Conservation (phyloP, 2,888 invertebrate genomes). For the Trissolcus japonicus region DNA sequence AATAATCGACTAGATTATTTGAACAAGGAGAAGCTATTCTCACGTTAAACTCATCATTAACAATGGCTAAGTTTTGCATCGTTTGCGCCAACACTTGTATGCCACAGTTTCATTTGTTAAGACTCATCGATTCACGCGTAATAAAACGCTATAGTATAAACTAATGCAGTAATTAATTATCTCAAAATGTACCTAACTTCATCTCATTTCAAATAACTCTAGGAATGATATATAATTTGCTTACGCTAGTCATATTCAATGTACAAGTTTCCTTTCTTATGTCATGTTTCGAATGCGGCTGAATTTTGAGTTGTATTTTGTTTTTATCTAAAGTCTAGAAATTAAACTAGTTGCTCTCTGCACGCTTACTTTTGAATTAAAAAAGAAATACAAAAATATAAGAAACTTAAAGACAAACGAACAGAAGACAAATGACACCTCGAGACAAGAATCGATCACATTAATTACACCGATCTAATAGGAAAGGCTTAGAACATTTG, state of each 20-base stretch:
- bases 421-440: neutral
- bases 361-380: neutral
- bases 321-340: too few species aligned
- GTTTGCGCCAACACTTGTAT: slow-evolving; percentile 1
- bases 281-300: slow-evolving; percentile 34
- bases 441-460: slow-evolving; percentile 4
- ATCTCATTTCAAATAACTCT: slow-evolving; percentile 24
- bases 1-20: slow-evolving; percentile 69
- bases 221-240: slow-evolving; percentile 28
- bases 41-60: slow-evolving; percentile 62
- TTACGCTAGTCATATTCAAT: slow-evolving; percentile 40
- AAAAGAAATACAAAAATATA: slow-evolving; percentile 28
- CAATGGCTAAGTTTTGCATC: slow-evolving; percentile 48
- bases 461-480: slow-evolving; percentile 8
- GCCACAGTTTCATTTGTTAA: slow-evolving; percentile 23
- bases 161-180: slow-evolving; percentile 17
- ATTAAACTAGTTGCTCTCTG: too few species aligned
- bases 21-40: slow-evolving; percentile 59
- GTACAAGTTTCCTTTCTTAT: slow-evolving; percentile 28
- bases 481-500: slow-evolving; percentile 1
- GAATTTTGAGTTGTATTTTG: neutral
- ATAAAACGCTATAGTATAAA: slow-evolving; percentile 29
- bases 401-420: slow-evolving; percentile 2
- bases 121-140: slow-evolving; percentile 25
- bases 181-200: slow-evolving; percentile 26